phyloP scores from a whole-genome alignment of 1,140 invertebrate species.

The Diprion similis region DNA sequence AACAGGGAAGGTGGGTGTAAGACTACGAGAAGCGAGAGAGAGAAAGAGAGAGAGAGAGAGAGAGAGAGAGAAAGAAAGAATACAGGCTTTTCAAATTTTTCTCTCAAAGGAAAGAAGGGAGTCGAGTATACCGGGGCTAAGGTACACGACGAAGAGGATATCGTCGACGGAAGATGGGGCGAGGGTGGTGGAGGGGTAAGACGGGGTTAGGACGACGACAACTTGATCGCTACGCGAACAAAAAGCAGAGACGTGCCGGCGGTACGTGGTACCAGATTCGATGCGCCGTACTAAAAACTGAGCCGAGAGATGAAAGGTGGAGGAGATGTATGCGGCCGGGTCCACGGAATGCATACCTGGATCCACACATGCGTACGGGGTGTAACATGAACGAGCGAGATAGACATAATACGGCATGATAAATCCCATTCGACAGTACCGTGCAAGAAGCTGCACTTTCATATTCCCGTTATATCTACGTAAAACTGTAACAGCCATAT shows the following conservation, averaged over 20 bases:
- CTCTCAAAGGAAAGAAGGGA: too few relatives aligned
- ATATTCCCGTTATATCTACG: too few relatives aligned
- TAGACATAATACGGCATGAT: too few relatives aligned
- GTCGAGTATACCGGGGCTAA: not conserved
- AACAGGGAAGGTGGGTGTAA: too few relatives aligned
- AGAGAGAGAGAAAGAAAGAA: too few relatives aligned
- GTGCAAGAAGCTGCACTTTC: too few relatives aligned
- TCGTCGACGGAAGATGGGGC: not conserved
- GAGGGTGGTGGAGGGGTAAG: constrained; percentile 2
- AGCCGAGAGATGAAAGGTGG: constrained; percentile 7
- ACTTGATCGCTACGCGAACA: constrained; percentile 19
- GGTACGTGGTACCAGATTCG: constrained; percentile 22
- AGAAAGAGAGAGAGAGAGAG: too few relatives aligned
- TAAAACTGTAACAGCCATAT: too few relatives aligned
- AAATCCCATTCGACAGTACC: too few relatives aligned
- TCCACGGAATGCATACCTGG: not conserved
- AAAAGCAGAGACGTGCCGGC: constrained; percentile 19
- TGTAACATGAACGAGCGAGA: too few relatives aligned
- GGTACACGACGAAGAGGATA: not conserved
- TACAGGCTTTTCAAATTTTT: too few relatives aligned
- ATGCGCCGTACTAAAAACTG: constrained; percentile 13
- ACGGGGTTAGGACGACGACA: constrained; percentile 15
- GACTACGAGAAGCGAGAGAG: too few relatives aligned
- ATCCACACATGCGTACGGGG: not conserved
- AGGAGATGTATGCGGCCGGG: not conserved